Conservation (phyloP, 2,888 invertebrate species). For the Melieria picta region DNA sequence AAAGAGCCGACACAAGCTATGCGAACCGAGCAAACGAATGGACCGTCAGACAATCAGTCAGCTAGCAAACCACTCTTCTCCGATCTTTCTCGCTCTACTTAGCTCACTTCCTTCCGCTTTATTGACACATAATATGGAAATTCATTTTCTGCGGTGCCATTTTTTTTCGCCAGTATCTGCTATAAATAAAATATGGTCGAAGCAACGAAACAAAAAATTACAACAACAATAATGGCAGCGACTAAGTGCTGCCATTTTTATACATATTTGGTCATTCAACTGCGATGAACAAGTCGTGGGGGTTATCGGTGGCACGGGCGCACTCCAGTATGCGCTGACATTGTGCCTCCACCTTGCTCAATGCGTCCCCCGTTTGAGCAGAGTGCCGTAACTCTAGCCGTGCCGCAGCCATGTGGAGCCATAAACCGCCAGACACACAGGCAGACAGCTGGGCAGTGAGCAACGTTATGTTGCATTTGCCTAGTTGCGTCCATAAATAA, state of each 20-base stretch:
- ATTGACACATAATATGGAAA: constrained; percentile 36
- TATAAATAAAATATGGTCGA: constrained; percentile 6
- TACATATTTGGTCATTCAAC: constrained; percentile 12
- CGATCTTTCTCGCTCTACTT: neutral
- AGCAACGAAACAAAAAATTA: neutral
- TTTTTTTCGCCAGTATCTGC: neutral
- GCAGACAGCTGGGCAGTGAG: no score
- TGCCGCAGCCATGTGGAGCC: no score
- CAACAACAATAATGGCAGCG: neutral
- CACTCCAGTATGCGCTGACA: no score
- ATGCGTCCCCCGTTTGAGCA: no score
- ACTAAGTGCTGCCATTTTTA: neutral
- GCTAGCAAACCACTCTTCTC: neutral
- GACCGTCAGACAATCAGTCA: neutral
- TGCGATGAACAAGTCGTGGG: neutral
- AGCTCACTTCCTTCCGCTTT: constrained; percentile 22
- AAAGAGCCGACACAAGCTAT: neutral
- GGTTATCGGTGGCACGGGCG: no score
- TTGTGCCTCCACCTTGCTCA: no score
- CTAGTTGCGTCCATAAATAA: neutral
- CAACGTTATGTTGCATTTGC: neutral
- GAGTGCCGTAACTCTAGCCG: no score
- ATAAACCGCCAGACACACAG: no score
- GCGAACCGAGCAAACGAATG: neutral
- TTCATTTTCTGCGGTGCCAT: neutral